phyloP scores from a whole-genome alignment of 2,113 vertebrate genomes.

The Polypterus bichir region DNA sequence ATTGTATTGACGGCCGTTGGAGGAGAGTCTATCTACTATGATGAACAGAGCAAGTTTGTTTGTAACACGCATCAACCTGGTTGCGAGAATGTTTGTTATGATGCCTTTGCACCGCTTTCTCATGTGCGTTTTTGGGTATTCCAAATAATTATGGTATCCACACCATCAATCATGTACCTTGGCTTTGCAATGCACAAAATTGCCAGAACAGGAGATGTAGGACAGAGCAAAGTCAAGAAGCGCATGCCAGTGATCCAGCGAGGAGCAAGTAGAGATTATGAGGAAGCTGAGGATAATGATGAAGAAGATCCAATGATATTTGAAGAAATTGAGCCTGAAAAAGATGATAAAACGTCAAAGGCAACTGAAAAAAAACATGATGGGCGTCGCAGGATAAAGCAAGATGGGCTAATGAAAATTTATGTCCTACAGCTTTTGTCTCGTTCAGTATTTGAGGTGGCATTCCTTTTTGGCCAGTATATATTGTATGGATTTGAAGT shows the following conservation, averaged over 20 bases:
- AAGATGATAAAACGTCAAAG: conserved; percentile 34
- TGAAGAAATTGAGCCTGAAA: conserved; percentile 59
- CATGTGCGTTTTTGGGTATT: conserved; percentile 80
- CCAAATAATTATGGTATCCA: conserved; percentile 74
- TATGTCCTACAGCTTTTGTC: conserved; percentile 67
- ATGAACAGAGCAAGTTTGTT: conserved; percentile 77
- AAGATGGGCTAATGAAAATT: conserved; percentile 72
- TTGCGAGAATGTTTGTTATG: conserved; percentile 80
- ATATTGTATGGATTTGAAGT: conserved; percentile 66
- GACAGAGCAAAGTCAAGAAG: conserved; percentile 21
- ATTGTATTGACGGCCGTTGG: conserved; percentile 75
- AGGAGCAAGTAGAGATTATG: conserved; percentile 53
- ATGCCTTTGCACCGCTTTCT: conserved; percentile 67
- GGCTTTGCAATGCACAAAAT: conserved; percentile 78
- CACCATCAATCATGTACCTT: conserved; percentile 69
- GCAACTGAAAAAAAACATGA: conserved; percentile 49
- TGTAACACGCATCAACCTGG: conserved; percentile 78
- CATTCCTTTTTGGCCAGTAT: conserved; percentile 73
- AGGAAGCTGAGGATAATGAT: conserved; percentile 62
- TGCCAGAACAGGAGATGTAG: conserved; percentile 41
- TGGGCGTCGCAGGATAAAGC: conserved; percentile 60
- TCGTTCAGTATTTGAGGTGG: conserved; percentile 54
- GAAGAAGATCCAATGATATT: conserved; percentile 78
- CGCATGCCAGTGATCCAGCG: conserved; percentile 47
- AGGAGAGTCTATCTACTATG: conserved; percentile 78